Conservation (phyloP, 2,888 invertebrate species). For the Dione vanillae region DNA sequence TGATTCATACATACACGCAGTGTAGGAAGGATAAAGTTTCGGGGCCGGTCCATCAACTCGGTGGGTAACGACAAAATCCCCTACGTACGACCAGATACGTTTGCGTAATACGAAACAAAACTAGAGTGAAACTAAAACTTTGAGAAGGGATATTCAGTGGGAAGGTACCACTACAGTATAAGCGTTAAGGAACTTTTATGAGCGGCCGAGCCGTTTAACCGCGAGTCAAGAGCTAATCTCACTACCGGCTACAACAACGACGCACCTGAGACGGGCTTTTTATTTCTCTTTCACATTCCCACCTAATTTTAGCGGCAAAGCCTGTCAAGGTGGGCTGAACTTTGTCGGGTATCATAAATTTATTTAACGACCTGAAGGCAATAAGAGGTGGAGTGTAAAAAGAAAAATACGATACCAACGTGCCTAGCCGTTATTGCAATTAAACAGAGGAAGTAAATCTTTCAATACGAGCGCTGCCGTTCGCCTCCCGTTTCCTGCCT, state of each 20-base stretch:
- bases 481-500: constrained; percentile 79
- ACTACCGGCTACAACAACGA: constrained; percentile 64
- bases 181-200: constrained; percentile 82
- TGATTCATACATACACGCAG: constrained; percentile 47
- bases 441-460: constrained; percentile 85
- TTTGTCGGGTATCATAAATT: constrained; percentile 84
- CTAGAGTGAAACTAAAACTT: constrained; percentile 61
- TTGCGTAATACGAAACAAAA: constrained; percentile 65
- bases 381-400: constrained; percentile 84
- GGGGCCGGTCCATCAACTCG: constrained; percentile 56
- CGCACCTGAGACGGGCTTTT: constrained; percentile 81
- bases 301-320: constrained; percentile 79
- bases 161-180: constrained; percentile 72
- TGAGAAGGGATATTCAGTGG: constrained; percentile 69
- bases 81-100: constrained; percentile 55
- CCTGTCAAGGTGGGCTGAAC: constrained; percentile 80
- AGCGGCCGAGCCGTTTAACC: constrained; percentile 76
- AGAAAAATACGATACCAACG: constrained; percentile 85
- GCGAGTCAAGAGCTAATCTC: constrained; percentile 79
- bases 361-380: constrained; percentile 84
- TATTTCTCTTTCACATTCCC: constrained; percentile 79
- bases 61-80: constrained; percentile 51
- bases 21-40: constrained; percentile 61
- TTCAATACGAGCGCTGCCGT: constrained; percentile 81
- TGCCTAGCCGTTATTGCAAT: constrained; percentile 85